These are phyloP conservation scores for Mimachlamys varia DNA, from an alignment of 2,888 invertebrate genomes.

Conservation along the genomic window DNA sequence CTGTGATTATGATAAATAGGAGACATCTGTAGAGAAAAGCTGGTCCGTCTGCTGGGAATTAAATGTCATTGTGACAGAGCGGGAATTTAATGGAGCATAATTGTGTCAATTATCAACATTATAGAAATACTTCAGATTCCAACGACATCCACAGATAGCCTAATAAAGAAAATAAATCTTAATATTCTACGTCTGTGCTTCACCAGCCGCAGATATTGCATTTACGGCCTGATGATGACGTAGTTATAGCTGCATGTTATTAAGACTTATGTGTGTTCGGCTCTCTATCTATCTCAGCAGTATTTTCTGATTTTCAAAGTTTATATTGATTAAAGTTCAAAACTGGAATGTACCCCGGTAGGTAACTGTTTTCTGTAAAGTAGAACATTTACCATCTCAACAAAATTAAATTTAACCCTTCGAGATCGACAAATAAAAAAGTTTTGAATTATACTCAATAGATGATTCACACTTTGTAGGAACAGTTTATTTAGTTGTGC, in stretches of 20 bases:
- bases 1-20: background rate
- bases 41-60: background rate
- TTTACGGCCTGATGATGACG: background rate
- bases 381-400: no score
- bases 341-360: no score
- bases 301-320: no score
- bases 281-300: no score
- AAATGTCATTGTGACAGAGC: conserved; percentile 11
- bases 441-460: no score
- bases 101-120: conserved; percentile 8
- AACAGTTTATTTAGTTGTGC: no score
- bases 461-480: no score
- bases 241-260: background rate
- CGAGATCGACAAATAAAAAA: no score
- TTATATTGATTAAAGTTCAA: no score
- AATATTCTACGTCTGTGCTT: background rate
- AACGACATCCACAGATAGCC: background rate
- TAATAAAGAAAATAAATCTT: background rate
- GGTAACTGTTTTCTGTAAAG: no score
- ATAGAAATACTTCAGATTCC: background rate
- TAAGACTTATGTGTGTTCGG: no score
- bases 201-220: background rate
- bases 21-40: background rate
- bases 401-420: no score
- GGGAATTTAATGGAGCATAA: background rate